A percentile compares a stretch with the other conserved stretches of the same genome.
These are phyloP conservation scores for Yponomeuta cagnagella DNA, from an alignment of 2,888 invertebrate genomes.

Conservation along the genomic window DNA sequence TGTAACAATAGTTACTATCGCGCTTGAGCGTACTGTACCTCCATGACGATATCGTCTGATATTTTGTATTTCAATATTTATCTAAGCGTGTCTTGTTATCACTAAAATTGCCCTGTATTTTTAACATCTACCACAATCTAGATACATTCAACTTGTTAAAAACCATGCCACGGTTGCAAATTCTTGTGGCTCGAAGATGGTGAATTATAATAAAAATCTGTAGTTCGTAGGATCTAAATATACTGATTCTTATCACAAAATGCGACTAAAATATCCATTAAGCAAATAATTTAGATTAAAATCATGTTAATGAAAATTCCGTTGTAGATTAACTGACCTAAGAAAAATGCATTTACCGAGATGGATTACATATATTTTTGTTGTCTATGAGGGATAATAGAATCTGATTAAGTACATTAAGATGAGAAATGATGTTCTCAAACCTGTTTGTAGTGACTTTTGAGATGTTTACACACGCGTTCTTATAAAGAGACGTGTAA, in stretches of 20 bases:
- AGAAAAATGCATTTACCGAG: constrained; percentile 7
- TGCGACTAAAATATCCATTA: neutral
- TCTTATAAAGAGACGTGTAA: constrained; percentile 11
- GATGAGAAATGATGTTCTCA: neutral
- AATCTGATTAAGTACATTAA: neutral
- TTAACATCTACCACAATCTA: neutral
- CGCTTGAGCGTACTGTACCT: constrained; percentile 6
- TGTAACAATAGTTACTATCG: constrained; percentile 3
- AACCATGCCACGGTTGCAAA: constrained; percentile 3
- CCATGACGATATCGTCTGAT: neutral
- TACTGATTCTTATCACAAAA: neutral
- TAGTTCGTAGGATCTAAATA: neutral
- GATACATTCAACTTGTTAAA: neutral
- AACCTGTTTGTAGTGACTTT: constrained; percentile 6
- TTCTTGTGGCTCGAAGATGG: constrained; percentile 1
- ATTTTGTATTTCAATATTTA: constrained; percentile 11
- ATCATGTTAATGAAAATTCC: constrained; percentile 8
- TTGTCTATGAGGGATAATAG: neutral
- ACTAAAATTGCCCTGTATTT: constrained; percentile 8
- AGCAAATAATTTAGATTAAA: neutral
- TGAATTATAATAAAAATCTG: neutral
- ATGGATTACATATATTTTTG: neutral
- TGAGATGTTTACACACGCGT: neutral
- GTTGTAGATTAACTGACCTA: neutral
- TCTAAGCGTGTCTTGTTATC: neutral